Evolutionary conservation across 2,113 vertebrate species (phyloP), one percentile per base, ranked within the genome.

Genomic region (Emberiza fucata): DNA sequence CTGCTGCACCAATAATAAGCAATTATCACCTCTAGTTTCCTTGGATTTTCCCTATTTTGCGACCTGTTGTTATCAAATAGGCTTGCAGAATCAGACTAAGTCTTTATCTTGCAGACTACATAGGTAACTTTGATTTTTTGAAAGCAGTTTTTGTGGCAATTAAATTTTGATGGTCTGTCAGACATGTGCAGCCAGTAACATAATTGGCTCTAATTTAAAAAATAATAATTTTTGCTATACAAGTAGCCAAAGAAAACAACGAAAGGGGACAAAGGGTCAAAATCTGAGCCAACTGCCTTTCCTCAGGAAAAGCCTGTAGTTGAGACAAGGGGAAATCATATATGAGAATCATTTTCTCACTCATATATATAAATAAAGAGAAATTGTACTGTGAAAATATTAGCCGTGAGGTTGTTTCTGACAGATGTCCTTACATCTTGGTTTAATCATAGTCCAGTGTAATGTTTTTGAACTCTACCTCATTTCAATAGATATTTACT

Each of bases 211-310:
- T 95, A 95, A 94, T 92, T 94, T 94, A 59, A 82, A 95, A 92
- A 93, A 95, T 76, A 96, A 86, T 89, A 96, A 65, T 88, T 92
- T 95, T 96, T 94, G 44, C 72, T 86, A 37, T 80, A 86, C 81
- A 91, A 90, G 95, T 97, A 97, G 96, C 97, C 97, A 97, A 97
- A 95, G 66, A 93, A 97, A 97, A 97, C 80, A 97, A 88, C 27
- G 15, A 83, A 90, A 64, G 44, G 79, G 69, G 76, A 82, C 93
- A 95, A 95, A 87, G 89, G 88, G 94, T 97, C 97, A 97, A 96
- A 96, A 96, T 84, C 86, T 81, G 35, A 92, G 59, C 88, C 72
- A 76, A 96, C 95, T 90, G 93, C 88, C 91, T 95, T 97, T 97
- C 96, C 96, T 94, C 95, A 95, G 96, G 97, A 97, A 97, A 95